Conservation (phyloP, 2,888 invertebrate genomes). For the Nematopogon swammerdamellus region DNA sequence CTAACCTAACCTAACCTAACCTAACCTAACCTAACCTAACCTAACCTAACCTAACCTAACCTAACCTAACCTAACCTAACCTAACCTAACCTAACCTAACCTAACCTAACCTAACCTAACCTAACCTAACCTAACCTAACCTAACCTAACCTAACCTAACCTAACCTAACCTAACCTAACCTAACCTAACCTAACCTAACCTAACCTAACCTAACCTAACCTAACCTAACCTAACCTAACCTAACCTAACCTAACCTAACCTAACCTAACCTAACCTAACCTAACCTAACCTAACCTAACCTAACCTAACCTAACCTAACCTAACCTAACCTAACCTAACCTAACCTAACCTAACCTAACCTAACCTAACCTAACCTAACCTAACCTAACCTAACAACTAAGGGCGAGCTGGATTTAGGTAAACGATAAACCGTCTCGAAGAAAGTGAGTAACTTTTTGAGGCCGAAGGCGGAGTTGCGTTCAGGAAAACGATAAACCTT, state of each 20-base stretch:
- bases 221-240: conserved; percentile 4
- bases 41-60: conserved; percentile 5
- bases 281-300: conserved; percentile 10
- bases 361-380: conserved; percentile 11
- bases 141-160: conserved; percentile 4
- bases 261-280: conserved; percentile 8
- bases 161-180: conserved; percentile 5
- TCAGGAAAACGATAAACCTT: too few relatives aligned
- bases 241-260: conserved; percentile 8
- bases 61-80: conserved; percentile 5
- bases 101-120: conserved; percentile 4
- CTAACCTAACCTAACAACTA: conserved; percentile 12
- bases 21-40: conserved; percentile 5
- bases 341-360: conserved; percentile 11
- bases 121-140: conserved; percentile 4
- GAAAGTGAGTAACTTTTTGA: conserved; percentile 8
- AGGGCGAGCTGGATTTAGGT: too few relatives aligned
- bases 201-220: conserved; percentile 5
- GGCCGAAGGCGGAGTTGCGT: too few relatives aligned
- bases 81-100: conserved; percentile 5
- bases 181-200: conserved; percentile 4
- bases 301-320: conserved; percentile 11
- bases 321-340: conserved; percentile 11
- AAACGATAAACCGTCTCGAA: too few relatives aligned
- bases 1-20: conserved; percentile 6